These are phyloP conservation scores for Egretta garzetta DNA, from an alignment of 2,113 vertebrate species.

Conservation along the genomic window DNA sequence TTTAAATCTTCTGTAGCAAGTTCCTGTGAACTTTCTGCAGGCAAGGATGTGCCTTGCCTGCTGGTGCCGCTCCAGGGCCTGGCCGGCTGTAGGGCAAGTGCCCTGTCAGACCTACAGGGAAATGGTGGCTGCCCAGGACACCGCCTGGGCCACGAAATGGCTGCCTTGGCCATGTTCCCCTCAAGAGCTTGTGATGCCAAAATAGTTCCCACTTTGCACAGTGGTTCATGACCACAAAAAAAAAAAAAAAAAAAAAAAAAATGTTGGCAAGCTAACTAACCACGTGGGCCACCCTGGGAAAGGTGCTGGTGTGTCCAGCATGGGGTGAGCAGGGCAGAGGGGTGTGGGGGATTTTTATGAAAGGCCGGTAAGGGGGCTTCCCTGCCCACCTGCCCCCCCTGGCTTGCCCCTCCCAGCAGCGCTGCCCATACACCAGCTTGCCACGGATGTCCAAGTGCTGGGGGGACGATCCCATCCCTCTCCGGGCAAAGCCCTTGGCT, in stretches of 20 bases:
- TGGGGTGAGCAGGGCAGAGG: rapidly evolving
- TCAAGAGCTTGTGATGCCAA: not conserved
- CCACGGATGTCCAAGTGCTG: too few relatives aligned
- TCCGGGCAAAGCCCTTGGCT: rapidly evolving
- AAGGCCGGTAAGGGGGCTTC: not conserved
- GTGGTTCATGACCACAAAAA: not conserved
- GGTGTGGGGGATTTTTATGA: not conserved
- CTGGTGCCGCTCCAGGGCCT: rapidly evolving
- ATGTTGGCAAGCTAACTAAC: not conserved
- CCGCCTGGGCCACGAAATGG: not conserved
- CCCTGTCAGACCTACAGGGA: not conserved
- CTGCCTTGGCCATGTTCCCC: not conserved
- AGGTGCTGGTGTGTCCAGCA: too few relatives aligned
- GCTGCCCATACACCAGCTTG: not conserved
- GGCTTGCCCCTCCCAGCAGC: not conserved
- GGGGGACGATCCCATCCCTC: not conserved
- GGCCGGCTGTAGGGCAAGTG: not conserved
- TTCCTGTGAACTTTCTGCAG: not conserved
- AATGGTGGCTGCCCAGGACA: not conserved
- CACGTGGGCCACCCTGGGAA: not conserved
- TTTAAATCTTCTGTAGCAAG: not conserved
- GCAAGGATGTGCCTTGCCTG: not conserved
- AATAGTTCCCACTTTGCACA: not conserved
- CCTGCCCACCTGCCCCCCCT: not conserved
- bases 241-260: too few relatives aligned